A percentile compares a stretch with the other conserved stretches of the same genome.
These are phyloP conservation scores for Chymomyza procnemis DNA, from an alignment of 2,888 invertebrate genomes.

Conservation along the genomic window DNA sequence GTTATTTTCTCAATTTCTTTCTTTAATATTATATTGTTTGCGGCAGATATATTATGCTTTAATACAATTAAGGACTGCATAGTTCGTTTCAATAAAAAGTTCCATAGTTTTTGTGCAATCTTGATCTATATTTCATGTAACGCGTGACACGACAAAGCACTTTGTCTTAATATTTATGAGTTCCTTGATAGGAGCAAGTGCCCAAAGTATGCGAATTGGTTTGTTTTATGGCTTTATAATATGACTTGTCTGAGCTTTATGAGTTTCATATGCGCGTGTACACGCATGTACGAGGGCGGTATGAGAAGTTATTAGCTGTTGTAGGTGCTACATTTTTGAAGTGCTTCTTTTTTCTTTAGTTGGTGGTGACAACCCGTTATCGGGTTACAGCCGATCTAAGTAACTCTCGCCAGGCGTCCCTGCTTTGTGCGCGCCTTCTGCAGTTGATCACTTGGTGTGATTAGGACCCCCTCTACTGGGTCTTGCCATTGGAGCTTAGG, in stretches of 20 bases:
- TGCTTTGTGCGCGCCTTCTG: too few relatives aligned
- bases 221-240: neutral
- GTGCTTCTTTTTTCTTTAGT: too few relatives aligned
- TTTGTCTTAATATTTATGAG: neutral
- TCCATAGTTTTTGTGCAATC: neutral
- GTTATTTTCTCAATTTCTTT: neutral
- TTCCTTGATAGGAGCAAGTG: neutral
- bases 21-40: neutral
- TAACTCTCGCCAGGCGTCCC: too few relatives aligned
- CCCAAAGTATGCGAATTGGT: neutral
- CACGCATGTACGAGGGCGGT: neutral
- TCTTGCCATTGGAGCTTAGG: too few relatives aligned
- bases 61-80: neutral
- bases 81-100: neutral
- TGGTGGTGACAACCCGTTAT: too few relatives aligned
- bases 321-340: too few relatives aligned
- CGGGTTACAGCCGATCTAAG: too few relatives aligned
- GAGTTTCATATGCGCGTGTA: slow-evolving; percentile 4
- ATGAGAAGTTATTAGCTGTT: too few relatives aligned
- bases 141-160: neutral
- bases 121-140: slow-evolving; percentile 5
- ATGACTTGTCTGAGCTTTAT: neutral
- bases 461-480: too few relatives aligned
- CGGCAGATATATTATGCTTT: too few relatives aligned
- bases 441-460: too few relatives aligned